Conservation (phyloP, 2,888 invertebrate genomes). For the Chrysolina americana region DNA sequence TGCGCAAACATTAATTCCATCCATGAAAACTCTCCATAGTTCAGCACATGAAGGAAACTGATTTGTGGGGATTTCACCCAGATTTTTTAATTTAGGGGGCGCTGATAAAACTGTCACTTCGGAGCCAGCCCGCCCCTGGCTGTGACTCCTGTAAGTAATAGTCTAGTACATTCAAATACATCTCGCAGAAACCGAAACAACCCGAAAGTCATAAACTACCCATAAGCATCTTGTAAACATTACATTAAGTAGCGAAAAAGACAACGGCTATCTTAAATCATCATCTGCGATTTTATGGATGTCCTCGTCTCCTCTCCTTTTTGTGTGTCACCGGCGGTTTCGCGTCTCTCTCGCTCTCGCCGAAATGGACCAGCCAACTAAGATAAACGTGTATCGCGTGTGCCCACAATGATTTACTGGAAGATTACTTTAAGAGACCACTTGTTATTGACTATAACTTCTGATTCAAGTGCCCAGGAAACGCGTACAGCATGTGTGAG, state of each 20-base stretch:
- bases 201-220: slow-evolving; percentile 42
- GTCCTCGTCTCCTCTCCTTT: slow-evolving; percentile 61
- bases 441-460: slow-evolving; percentile 71
- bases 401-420: slow-evolving; percentile 68
- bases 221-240: slow-evolving; percentile 67
- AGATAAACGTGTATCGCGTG: slow-evolving; percentile 65
- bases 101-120: no score
- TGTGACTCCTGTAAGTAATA: background rate
- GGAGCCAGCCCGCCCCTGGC: background rate
- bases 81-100: no score
- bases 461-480: slow-evolving; percentile 67
- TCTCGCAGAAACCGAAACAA: background rate
- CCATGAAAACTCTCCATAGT: no score
- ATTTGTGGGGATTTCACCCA: no score
- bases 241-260: slow-evolving; percentile 67
- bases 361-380: slow-evolving; percentile 48
- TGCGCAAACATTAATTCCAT: no score
- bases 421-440: slow-evolving; percentile 70
- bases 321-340: slow-evolving; percentile 57
- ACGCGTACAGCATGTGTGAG: slow-evolving; percentile 55
- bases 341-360: slow-evolving; percentile 55
- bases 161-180: background rate
- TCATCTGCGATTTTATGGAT: slow-evolving; percentile 70
- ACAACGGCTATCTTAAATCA: slow-evolving; percentile 69
- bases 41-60: no score